Base-by-base conservation (phyloP, 2,888 invertebrate species). In the Scelioninae gen. 1 region DNA sequence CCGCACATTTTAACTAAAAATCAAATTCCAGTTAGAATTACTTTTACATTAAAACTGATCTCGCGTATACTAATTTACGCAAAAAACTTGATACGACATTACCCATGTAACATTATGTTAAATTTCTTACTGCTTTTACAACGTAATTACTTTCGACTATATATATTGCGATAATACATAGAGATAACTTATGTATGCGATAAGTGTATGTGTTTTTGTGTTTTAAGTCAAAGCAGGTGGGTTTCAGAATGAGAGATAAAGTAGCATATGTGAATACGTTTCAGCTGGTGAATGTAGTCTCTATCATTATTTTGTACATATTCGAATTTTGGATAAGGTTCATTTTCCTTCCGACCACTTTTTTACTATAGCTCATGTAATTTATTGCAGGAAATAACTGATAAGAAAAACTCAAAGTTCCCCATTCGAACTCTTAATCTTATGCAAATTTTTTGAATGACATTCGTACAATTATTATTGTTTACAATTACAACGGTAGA, bases 201-300 rank as follows among this genome's bases (percentile, higher is more conserved):
- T 74, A 74, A 74, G 47, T 65, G 75, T 51, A 66, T 58, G 58
- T 66, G 75, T 76, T 55, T 55, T 75, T 75, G 65, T 56, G 66
- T 76, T 76, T 76, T 47, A 51, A 76, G 75, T 76, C 66, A 66
- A 66, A 76, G 75, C 75, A 76, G 75, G 75, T 76, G 75, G 66
- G 58, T 55, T 60, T 23, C 40, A 23, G 58, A 43, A 62, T 49
- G 75, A 58, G 58, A 76, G 75, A 76, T 76, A 76, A 66, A 76
- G 66, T 51, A 58, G 58, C 66, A 66, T 65, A 66, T 76, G 75
- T 49, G 66, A 76, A 58, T 66, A 72, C 65, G 65, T 56, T 75
- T 74, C 63, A 63, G 63, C 74, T 58, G 65, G 51, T 31, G 65
- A 65, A 55, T 51, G 38, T 56, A 16, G 7, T 10, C 43, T 45